Conservation (phyloP, 2,888 invertebrate species). For the Nudaria mundana region DNA sequence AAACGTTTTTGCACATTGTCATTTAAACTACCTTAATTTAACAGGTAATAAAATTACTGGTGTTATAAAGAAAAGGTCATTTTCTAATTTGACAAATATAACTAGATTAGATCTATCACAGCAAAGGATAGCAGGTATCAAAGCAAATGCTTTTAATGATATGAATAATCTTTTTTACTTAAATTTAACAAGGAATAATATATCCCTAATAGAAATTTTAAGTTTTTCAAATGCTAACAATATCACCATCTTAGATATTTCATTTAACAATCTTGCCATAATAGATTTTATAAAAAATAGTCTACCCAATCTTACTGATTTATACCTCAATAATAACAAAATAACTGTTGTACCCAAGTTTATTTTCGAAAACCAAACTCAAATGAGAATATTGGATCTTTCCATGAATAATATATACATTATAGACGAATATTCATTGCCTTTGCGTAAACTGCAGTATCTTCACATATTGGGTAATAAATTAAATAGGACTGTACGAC, state of each 20-base stretch:
- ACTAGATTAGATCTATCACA: constrained; percentile 42
- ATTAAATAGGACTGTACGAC: constrained; percentile 43
- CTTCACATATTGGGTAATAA: constrained; percentile 49
- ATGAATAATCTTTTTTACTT: constrained; percentile 40
- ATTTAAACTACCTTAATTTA: constrained; percentile 47
- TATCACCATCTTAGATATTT: constrained; percentile 51
- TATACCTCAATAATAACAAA: constrained; percentile 54
- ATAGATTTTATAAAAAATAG: constrained; percentile 47
- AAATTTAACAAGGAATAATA: constrained; percentile 56
- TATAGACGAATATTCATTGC: constrained; percentile 52
- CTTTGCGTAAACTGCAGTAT: constrained; percentile 57
- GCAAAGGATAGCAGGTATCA: constrained; percentile 48
- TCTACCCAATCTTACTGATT: constrained; percentile 44
- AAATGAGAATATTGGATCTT: constrained; percentile 51
- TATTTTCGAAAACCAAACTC: constrained; percentile 45
- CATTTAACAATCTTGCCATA: constrained; percentile 46
- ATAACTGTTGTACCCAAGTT: constrained; percentile 35
- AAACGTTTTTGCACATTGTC: constrained; percentile 46
- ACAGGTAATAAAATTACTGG: constrained; percentile 52
- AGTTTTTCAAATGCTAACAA: constrained; percentile 40
- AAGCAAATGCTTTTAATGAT: constrained; percentile 45
- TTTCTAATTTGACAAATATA: constrained; percentile 49
- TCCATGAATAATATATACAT: constrained; percentile 52
- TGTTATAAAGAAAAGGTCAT: constrained; percentile 43
- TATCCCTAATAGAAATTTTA: constrained; percentile 41